Percentiles rank a stretch among this genome's conserved stretches.
phyloP scores from a whole-genome alignment of 1,140 invertebrate genomes.

The Apis dorsata region DNA sequence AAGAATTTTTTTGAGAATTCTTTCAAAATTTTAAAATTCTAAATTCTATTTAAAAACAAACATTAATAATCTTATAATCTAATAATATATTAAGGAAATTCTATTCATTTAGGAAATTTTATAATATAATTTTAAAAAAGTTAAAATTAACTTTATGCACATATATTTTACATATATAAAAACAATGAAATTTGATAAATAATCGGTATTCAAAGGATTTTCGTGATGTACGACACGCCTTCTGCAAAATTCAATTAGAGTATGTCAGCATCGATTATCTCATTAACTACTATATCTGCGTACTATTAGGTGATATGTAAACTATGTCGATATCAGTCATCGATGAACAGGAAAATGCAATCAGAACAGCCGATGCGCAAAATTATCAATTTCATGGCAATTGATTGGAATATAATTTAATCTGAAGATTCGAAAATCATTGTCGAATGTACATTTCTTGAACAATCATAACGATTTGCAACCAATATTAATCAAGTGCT shows the following conservation, averaged over 20 bases:
- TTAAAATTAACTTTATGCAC: no score
- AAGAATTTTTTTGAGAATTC: no score
- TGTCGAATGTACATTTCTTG: not conserved
- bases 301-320: constrained; percentile 17
- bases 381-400: constrained; percentile 15
- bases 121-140: no score
- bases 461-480: no score
- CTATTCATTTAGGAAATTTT: no score
- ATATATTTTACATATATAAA: not conserved
- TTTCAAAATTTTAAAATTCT: no score
- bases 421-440: not conserved
- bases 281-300: constrained; percentile 39
- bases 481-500: no score
- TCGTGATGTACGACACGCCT: not conserved
- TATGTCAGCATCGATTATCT: not conserved
- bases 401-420: not conserved
- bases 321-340: constrained; percentile 16
- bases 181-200: not conserved
- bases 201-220: not conserved
- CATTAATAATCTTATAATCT: no score
- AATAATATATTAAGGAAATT: no score
- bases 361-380: not conserved
- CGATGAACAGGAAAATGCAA: constrained; percentile 18
- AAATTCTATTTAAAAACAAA: no score
- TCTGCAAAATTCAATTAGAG: constrained; percentile 24